These are phyloP conservation scores for Crotalus viridis DNA, from an alignment of 2,113 vertebrate species.

Conservation along the genomic window DNA sequence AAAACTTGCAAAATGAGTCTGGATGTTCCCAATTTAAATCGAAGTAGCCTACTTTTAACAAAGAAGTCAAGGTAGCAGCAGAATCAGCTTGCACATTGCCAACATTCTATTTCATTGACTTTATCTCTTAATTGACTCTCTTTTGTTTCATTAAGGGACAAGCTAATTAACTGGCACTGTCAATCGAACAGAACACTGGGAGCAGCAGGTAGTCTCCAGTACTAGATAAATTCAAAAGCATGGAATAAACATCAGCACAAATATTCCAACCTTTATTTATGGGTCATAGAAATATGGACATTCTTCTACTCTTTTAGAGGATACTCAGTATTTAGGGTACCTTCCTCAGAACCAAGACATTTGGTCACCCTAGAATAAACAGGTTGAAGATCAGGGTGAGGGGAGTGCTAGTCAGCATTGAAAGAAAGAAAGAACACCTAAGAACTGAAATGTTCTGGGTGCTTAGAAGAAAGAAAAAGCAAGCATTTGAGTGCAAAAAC, in stretches of 20 bases:
- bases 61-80: slow-evolving; percentile 20
- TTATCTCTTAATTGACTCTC: slow-evolving; percentile 65
- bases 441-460: not conserved
- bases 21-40: not conserved
- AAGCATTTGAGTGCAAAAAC: not conserved
- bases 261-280: slow-evolving; percentile 41
- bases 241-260: slow-evolving; percentile 55
- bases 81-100: slow-evolving; percentile 44
- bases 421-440: no score
- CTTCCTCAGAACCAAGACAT: not conserved
- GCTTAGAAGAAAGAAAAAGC: not conserved
- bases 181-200: slow-evolving; percentile 65
- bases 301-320: not conserved
- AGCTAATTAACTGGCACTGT: slow-evolving; percentile 65
- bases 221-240: slow-evolving; percentile 62
- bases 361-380: no score
- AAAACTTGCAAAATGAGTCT: not conserved
- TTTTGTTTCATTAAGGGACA: slow-evolving; percentile 65
- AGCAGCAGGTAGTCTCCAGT: slow-evolving; percentile 49
- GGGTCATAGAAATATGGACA: no score
- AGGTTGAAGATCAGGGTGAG: no score
- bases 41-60: slow-evolving; percentile 1
- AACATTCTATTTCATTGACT: slow-evolving; percentile 55
- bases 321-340: not conserved
- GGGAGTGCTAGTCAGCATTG: no score